These are phyloP conservation scores for Drosophila ambigua DNA, from an alignment of 1,140 invertebrate genomes.

Conservation along the genomic window DNA sequence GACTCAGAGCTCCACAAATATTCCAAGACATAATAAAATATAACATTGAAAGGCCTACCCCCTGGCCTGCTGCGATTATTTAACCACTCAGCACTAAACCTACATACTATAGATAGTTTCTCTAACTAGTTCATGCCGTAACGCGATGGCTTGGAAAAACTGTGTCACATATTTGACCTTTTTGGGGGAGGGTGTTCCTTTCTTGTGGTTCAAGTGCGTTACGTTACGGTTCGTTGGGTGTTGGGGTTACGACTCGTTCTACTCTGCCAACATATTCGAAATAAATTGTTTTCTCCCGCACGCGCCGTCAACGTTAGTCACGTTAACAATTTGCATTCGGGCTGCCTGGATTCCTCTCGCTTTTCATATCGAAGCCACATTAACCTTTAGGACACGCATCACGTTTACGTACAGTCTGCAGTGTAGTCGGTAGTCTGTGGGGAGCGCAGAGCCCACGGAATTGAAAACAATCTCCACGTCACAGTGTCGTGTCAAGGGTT, in stretches of 20 bases:
- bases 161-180: no score
- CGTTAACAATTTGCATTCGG: conserved; percentile 72
- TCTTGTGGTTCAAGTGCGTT: conserved; percentile 21
- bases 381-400: conserved; percentile 62
- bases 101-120: no score
- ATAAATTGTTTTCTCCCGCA: conserved; percentile 47
- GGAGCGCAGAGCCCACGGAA: conserved; percentile 11
- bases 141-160: no score
- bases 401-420: conserved; percentile 2
- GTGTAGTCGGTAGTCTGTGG: no score
- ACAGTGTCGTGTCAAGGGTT: conserved; percentile 61
- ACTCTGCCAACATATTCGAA: conserved; percentile 24
- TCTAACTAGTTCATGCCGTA: no score
- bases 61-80: no score
- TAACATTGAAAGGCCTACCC: no score
- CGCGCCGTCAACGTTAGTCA: conserved; percentile 54
- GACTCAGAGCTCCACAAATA: no score
- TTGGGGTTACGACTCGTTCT: neutral
- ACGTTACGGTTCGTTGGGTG: no score
- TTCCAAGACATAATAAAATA: no score
- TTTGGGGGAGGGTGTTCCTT: neutral
- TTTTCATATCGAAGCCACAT: conserved; percentile 61
- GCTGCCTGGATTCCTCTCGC: conserved; percentile 27
- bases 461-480: conserved; percentile 61
- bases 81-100: no score